These are phyloP conservation scores for Ceryle rudis DNA, from an alignment of 2,797 vertebrate genomes.

Conservation along the genomic window DNA sequence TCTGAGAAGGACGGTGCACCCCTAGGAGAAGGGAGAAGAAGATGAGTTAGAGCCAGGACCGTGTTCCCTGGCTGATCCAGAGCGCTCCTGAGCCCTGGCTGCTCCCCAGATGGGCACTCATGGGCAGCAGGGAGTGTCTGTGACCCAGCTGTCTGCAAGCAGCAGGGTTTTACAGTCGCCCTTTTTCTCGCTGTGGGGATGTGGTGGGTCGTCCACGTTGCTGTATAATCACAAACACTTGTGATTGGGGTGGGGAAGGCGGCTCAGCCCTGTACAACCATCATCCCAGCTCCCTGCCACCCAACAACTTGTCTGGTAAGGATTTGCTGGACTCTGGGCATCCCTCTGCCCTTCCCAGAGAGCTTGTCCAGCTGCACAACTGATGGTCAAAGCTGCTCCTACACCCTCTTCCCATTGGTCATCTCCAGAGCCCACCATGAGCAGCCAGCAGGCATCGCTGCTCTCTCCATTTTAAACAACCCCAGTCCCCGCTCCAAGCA, in stretches of 20 bases:
- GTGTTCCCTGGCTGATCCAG: rapidly evolving
- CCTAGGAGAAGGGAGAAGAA: conserved; percentile 77
- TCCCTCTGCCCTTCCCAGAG: not conserved
- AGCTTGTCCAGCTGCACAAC: not conserved
- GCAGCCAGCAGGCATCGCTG: not conserved
- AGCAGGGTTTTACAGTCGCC: not conserved
- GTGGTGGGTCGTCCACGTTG: rapidly evolving
- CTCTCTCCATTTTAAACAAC: not conserved
- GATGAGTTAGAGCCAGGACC: not conserved
- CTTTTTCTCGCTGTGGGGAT: not conserved
- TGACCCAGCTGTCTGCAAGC: not conserved
- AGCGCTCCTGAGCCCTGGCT: rapidly evolving
- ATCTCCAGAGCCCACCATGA: not conserved
- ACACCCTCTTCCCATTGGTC: not conserved
- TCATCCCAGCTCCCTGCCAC: not conserved
- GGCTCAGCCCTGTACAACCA: not conserved
- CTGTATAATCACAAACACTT: not conserved
- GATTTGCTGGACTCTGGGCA: not conserved
- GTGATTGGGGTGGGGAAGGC: rapidly evolving
- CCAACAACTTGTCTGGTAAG: not conserved
- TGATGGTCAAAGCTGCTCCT: not conserved
- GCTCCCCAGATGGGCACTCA: rapidly evolving
- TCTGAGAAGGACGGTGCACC: conserved; percentile 90
- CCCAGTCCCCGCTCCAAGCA: not conserved
- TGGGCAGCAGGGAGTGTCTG: not conserved